These are phyloP conservation scores for Heliothis subflexa DNA, from an alignment of 1,140 invertebrate genomes.

Conservation along the genomic window DNA sequence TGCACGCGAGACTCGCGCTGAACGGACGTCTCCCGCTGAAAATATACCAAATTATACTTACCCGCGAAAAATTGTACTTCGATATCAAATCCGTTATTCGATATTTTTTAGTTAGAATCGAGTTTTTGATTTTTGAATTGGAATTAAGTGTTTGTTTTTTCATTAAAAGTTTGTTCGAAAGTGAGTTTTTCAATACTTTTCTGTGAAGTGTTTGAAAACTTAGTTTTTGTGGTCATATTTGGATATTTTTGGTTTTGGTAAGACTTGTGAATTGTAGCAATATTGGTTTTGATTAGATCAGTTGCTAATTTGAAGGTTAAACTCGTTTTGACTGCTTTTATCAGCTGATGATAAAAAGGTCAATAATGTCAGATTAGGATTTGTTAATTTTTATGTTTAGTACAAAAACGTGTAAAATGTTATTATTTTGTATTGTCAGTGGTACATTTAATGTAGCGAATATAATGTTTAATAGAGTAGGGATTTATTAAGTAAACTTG, in stretches of 20 bases:
- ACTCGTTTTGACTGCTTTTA: constrained; percentile 26
- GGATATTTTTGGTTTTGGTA: constrained; percentile 15
- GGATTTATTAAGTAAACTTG: too few species aligned
- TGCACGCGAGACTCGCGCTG: constrained; percentile 32
- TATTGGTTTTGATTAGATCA: neutral
- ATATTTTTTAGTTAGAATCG: neutral
- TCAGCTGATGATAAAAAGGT: constrained; percentile 33
- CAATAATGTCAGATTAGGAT: constrained; percentile 5
- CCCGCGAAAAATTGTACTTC: constrained; percentile 11
- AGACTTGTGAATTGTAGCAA: neutral
- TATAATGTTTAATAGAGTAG: too few species aligned
- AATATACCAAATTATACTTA: neutral
- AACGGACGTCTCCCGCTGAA: constrained; percentile 26
- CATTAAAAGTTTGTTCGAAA: neutral
- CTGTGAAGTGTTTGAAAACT: constrained; percentile 19
- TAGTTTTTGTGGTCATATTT: constrained; percentile 31
- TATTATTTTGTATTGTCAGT: neutral
- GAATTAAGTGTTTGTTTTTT: neutral
- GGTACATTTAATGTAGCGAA: too few species aligned
- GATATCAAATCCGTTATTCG: neutral
- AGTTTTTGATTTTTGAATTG: neutral
- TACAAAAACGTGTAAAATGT: neutral
- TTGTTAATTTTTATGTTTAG: constrained; percentile 15
- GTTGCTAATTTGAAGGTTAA: constrained; percentile 10
- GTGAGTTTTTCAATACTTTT: constrained; percentile 10